These are phyloP conservation scores for Eledona agricola DNA, from an alignment of 2,888 invertebrate species.

Conservation along the genomic window DNA sequence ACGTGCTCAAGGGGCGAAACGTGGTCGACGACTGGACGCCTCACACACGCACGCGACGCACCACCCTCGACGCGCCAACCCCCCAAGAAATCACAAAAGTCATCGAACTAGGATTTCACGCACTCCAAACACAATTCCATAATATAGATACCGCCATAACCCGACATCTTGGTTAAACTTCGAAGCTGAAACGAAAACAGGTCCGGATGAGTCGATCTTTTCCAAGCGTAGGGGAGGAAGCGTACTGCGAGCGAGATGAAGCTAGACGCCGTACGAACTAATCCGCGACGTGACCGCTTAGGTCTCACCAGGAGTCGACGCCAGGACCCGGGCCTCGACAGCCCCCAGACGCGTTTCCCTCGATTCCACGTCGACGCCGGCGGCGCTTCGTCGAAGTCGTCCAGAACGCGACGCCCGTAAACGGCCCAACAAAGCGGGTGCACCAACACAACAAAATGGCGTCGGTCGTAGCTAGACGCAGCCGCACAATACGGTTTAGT, in stretches of 20 bases:
- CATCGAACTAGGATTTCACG: slow-evolving; percentile 49
- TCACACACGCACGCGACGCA: slow-evolving; percentile 39
- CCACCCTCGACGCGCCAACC: too few species aligned
- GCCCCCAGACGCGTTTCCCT: too few species aligned
- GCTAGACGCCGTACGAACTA: slow-evolving; percentile 37
- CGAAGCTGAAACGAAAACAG: slow-evolving; percentile 60
- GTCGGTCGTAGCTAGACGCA: slow-evolving; percentile 19
- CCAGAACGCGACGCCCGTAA: too few species aligned
- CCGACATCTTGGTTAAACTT: slow-evolving; percentile 62
- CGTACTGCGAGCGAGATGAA: slow-evolving; percentile 49
- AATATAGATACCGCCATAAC: slow-evolving; percentile 57
- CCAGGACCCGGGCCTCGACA: too few species aligned
- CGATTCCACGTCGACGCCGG: too few species aligned
- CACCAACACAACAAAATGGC: slow-evolving; percentile 34
- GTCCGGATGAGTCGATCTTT: slow-evolving; percentile 63
- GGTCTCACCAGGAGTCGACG: slow-evolving; percentile 41
- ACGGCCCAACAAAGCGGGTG: too few species aligned
- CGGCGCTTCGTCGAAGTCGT: too few species aligned
- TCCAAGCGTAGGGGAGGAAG: slow-evolving; percentile 57
- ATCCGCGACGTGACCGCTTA: slow-evolving; percentile 50
- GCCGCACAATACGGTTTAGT: slow-evolving; percentile 43
- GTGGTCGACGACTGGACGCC: slow-evolving; percentile 45
- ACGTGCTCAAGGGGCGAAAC: slow-evolving; percentile 44
- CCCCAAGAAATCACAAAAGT: slow-evolving; percentile 42
- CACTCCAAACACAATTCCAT: slow-evolving; percentile 57